A percentile compares a stretch with the other conserved stretches of the same genome.
Evolutionary conservation across 2,113 vertebrate genomes (phyloP).

Genomic region (Lampris megalopsis): DNA sequence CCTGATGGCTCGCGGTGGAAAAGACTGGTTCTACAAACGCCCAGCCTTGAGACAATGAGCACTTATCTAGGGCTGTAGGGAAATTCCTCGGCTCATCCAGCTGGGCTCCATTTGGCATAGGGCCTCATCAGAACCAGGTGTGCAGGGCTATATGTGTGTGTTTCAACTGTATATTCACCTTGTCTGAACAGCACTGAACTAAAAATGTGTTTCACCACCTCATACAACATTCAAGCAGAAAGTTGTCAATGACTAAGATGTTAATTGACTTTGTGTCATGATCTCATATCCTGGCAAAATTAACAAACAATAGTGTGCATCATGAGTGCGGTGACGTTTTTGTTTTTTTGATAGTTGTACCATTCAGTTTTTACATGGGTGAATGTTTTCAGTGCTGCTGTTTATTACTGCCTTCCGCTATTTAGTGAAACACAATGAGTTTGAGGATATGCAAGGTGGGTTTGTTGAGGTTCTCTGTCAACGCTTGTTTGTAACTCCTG

Average conservation of each 20-base stretch:
- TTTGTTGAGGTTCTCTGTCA: no score
- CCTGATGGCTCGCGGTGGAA: constrained; percentile 57
- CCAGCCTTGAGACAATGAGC: constrained; percentile 69
- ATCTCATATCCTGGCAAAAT: no score
- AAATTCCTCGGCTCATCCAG: constrained; percentile 80
- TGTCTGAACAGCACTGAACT: constrained; percentile 19
- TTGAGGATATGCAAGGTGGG: background rate
- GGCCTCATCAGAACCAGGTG: constrained; percentile 79
- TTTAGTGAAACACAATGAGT: no score
- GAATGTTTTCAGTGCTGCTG: no score
- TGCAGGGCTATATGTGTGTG: constrained; percentile 47
- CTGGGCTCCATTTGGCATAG: constrained; percentile 71
- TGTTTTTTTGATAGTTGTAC: no score
- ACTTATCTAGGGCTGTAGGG: constrained; percentile 75
- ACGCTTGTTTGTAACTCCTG: no score
- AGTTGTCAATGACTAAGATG: background rate
- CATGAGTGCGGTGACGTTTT: no score
- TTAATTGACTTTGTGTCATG: no score
- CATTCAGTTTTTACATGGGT: no score
- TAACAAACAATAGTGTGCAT: no score
- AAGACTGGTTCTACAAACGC: constrained; percentile 63
- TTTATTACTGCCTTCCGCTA: no score
- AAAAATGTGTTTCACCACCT: constrained; percentile 35
- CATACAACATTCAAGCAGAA: background rate
- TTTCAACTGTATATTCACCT: constrained; percentile 54